Evolutionary conservation across 2,797 vertebrate genomes (phyloP).

Genomic region (Anomalospiza imberbis): DNA sequence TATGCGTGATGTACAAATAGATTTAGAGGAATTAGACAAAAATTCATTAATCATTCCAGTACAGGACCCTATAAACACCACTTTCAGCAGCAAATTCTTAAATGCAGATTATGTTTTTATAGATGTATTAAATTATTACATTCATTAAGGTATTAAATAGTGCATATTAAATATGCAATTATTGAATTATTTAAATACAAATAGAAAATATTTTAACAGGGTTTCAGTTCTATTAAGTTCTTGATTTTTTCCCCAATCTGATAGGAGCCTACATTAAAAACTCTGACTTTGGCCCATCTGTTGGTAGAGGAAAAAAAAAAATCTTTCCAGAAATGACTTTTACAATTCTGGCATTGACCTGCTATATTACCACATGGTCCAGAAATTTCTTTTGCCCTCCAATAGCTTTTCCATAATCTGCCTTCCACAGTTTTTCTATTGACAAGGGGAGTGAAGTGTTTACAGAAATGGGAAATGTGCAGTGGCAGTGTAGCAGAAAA

Average conservation of each 20-base stretch:
- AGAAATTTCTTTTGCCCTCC: not conserved
- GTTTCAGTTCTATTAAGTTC: not conserved
- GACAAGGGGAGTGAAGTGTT: not conserved
- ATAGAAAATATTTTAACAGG: not conserved
- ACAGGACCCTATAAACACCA: not conserved
- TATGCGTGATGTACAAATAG: not conserved
- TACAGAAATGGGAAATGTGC: not conserved
- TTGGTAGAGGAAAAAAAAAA: not conserved
- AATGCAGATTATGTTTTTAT: not conserved
- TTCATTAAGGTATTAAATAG: not conserved
- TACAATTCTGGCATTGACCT: not conserved
- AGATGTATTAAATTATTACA: not conserved
- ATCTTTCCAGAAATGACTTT: not conserved
- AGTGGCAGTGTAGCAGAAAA: not conserved
- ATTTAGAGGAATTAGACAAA: not conserved
- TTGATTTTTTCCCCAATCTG: not conserved
- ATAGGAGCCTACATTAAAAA: not conserved
- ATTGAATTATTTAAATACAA: not conserved
- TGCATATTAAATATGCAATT: not conserved
- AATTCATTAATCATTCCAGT: not conserved
- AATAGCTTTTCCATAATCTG: not conserved
- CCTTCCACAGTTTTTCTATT: not conserved
- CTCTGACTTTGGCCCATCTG: not conserved
- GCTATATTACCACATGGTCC: not conserved
- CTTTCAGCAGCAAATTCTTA: not conserved